Percentiles rank a stretch among this genome's conserved stretches.
Evolutionary conservation across 2,113 vertebrate species (phyloP).

Genomic region (Pelecanus crispus): DNA sequence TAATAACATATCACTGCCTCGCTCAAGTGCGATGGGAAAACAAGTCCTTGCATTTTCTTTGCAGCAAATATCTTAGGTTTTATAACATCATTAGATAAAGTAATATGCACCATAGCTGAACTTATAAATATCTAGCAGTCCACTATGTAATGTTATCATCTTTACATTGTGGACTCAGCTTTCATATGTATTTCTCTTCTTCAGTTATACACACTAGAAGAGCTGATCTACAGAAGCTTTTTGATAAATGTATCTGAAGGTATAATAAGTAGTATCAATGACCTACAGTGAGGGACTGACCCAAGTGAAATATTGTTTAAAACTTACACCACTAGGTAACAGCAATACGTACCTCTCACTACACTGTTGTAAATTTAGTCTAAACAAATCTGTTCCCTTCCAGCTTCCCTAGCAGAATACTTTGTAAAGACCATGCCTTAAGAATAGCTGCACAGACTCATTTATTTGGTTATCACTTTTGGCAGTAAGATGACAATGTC

Average conservation of each 20-base stretch:
- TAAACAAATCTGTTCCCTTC: not conserved
- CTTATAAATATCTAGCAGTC: not conserved
- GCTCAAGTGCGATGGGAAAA: not conserved
- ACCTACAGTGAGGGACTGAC: not conserved
- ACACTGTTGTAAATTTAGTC: not conserved
- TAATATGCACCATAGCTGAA: not conserved
- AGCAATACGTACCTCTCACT: not conserved
- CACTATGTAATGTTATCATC: not conserved
- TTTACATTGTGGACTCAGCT: not conserved
- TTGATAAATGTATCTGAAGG: not conserved
- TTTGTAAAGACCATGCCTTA: not conserved
- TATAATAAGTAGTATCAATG: not conserved
- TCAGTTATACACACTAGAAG: not conserved
- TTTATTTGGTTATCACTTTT: not conserved
- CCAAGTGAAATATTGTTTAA: not conserved
- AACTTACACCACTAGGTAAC: not conserved
- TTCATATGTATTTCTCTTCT: not conserved
- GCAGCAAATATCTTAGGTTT: not conserved
- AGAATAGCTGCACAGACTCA: not conserved
- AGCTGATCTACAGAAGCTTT: not conserved
- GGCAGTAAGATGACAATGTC: not conserved
- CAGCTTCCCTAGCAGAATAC: not conserved
- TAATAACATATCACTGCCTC: not conserved
- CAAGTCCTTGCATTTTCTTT: not conserved
- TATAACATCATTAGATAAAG: not conserved